Conservation (phyloP, 2,113 vertebrate species). For the Salvelinus fontinalis region DNA sequence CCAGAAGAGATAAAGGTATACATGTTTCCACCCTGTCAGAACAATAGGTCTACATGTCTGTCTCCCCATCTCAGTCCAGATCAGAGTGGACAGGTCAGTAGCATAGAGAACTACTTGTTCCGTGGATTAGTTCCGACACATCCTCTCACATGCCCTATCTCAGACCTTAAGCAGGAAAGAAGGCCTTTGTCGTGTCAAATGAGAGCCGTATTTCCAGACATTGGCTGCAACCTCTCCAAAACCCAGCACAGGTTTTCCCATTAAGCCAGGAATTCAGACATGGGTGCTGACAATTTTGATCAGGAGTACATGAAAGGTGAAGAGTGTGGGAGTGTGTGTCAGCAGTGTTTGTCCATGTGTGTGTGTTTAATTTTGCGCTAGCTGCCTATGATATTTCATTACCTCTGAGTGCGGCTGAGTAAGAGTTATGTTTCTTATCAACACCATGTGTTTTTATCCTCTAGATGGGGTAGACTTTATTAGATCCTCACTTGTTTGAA, state of each 20-base stretch:
- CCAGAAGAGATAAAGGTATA: no score
- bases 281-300: conserved; percentile 57
- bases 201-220: conserved; percentile 49
- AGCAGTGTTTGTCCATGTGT: conserved; percentile 34
- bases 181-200: conserved; percentile 24
- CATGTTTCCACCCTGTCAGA: no score
- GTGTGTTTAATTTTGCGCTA: conserved; percentile 49
- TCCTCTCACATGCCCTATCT: conserved; percentile 14
- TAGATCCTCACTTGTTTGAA: conserved; percentile 52
- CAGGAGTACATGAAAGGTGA: conserved; percentile 49
- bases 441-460: conserved; percentile 64
- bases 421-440: conserved; percentile 54
- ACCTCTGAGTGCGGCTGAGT: conserved; percentile 42
- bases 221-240: conserved; percentile 12
- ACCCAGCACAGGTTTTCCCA: conserved; percentile 49
- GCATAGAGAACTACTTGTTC: background rate
- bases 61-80: background rate
- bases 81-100: background rate
- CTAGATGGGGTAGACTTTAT: conserved; percentile 46
- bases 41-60: background rate
- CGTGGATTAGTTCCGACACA: no score
- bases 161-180: conserved; percentile 25
- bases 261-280: conserved; percentile 56
- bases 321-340: conserved; percentile 38
- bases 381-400: conserved; percentile 50